Evolutionary conservation across 2,888 invertebrate genomes (phyloP), one percentile per base, ranked within the genome.

Genomic region (Yponomeuta malinellus): DNA sequence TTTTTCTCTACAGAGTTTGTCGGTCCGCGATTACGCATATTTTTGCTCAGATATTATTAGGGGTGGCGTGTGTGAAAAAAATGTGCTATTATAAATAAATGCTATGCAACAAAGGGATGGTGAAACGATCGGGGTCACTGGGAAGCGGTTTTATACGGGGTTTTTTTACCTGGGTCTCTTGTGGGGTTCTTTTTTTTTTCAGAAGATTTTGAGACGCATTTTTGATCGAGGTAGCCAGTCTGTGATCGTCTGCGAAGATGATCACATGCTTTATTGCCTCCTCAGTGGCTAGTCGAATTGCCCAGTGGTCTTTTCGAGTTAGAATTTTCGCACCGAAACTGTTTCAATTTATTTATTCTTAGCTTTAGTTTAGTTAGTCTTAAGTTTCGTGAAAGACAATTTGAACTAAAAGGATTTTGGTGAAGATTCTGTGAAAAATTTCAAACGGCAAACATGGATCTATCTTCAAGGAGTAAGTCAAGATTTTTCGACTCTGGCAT

Each of bases 401-500:
- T 67, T 8, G 12, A 9, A 37, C n/a, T 10, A 4, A 65, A 64
- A 23, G 29, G 9, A 67, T 52, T 52, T 52, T 59, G 10, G 68
- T 68, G 68, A 52, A 48, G 29, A 52, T 68, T 68, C 23, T 31
- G 68, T 68, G 68, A 52, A 48, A 52, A 29, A 59, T 68, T 48
- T 68, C 8, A 68, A 68, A 15, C 68, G 8, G 29, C 9, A 68
- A 68, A 77, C 77, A 92, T 92, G 92, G 92, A 92, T 86, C 87
- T 92, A 73, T 90, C 92, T 74, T 81, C 90, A 81, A 79, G 92
- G 85, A 90, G 92, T 91, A 92, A 92, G 90, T 92, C 92, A 89
- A 92, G 92, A 90, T 92, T 92, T 91, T 92, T 90, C 87, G 92
- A 92, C 90, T 92, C 92, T 82, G 92, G 92, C 79, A 92, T 92